Evolutionary conservation across 2,888 invertebrate genomes (phyloP), one percentile per base, ranked within the genome.

Genomic region (Mechanitis messenoides): DNA sequence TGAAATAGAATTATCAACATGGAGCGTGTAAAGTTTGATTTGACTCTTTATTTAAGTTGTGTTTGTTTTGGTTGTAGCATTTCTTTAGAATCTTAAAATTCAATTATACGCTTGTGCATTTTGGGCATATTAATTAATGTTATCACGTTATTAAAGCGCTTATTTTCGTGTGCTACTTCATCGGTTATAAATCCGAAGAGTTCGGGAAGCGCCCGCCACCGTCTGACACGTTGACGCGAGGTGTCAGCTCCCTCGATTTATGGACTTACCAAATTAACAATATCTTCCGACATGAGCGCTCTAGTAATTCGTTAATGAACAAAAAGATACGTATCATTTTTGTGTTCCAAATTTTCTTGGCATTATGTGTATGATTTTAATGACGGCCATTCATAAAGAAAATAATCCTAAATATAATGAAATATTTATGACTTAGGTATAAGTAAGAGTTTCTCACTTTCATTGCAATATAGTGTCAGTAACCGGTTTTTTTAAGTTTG

Each of bases 221-320:
- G 60, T 50, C 62, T 59, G 58, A 63, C 47, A 54, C 50, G 58
- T 63, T 65, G 65, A 61, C 65, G 53, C 45, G 59, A n/a, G 31
- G 35, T 53, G 61, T 50, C 63, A 53, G 53, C 20, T 45, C 45
- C 53, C 4, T 12, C 46, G 58, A 66, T 60, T 66, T 66, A 66
- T 58, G 62, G 50, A 56, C 56, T 47, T 11, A 11, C 12, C 31
- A 45, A 54, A 56, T 63, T 59, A 53, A 63, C 55, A n/a, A 20
- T 46, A 31, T 6, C 53, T 61, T 60, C 59, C 46, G 61, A 54
- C 56, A 55, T 31, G 28, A 33, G 11, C 50, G 58, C 54, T 60
- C 58, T 60, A 60, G 56, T 62, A 65, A 62, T 45, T 61, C 31
- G 50, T 55, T 55, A 46, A 28, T 45, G 47, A 61, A 63, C 50